Evolutionary conservation across 2,113 vertebrate genomes (phyloP), one percentile per base, ranked within the genome.

Genomic region (Ceratotherium simum): DNA sequence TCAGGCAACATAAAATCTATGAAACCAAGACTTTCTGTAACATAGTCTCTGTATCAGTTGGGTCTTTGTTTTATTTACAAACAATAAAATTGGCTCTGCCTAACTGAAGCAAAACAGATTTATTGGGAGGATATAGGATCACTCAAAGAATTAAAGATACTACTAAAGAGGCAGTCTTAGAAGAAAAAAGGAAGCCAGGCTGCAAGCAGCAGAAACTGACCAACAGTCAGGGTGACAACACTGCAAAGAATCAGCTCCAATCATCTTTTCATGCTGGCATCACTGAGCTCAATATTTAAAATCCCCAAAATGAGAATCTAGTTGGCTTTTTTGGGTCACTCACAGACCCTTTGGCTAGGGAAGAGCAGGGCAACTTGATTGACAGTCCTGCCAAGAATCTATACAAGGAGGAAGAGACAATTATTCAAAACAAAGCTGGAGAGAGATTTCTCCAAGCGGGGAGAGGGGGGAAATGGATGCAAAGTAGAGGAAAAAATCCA

Each of bases 1-100:
- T 91, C 36, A 92, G 82, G 96, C 91, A 93, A 91, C 92, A 73
- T 79, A 94, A 96, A 91, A 95, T 96, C 89, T 91, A 58, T 80
- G 91, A 88, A 86, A 91, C 96, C 27, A 46, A 92, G 79, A 82
- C 9, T 48, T 85, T 60, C 29, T 87, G n/a, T 42, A 65, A 39
- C 2, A 29, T 12, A 29, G 39, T 62, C 21, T 51, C 9, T 67
- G 1, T 18, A 70, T 31, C 25, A 76, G 6, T 2, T 70, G 23
- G 33, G 25, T 85, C 23, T 65, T 75, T 72, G 3, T 70, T 58
- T 78, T 62, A 29, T 73, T 95, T 75, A 54, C 14, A 85, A 92
- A 81, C 23, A 95, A 62, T 18, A 95, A 31, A 94, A 72, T 11
- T 67, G 29, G 14, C 9, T 94, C 46, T 54, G n/a, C n/a, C 33